Conservation (phyloP, 2,113 vertebrate genomes). For the Sphyrna mokarran region DNA sequence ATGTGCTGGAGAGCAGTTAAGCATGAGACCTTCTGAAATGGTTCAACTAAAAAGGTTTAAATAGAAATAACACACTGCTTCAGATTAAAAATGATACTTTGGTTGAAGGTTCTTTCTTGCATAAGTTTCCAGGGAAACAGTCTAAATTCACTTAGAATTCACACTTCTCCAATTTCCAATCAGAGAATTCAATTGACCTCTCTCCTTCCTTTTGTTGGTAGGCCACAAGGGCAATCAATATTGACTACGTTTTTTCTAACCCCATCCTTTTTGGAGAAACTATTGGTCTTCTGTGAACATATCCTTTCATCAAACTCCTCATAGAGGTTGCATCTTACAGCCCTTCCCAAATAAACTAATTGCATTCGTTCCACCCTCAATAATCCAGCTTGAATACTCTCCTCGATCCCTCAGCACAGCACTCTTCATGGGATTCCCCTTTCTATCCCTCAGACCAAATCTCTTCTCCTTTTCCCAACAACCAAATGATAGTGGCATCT, state of each 20-base stretch:
- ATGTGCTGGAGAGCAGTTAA: conserved; percentile 45
- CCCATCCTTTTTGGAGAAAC: not conserved
- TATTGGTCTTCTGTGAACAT: not conserved
- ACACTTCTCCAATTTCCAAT: not conserved
- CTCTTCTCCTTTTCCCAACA: not conserved
- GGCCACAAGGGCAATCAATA: not conserved
- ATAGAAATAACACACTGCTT: not conserved
- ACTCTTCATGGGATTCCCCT: not conserved
- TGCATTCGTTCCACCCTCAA: not conserved
- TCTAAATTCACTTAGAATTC: not conserved
- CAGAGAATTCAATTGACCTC: not conserved
- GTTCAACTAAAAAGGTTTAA: not conserved
- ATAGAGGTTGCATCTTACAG: not conserved
- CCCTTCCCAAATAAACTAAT: not conserved
- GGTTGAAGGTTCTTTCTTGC: not conserved
- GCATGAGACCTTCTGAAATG: not conserved
- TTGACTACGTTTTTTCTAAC: not conserved
- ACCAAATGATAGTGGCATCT: not conserved
- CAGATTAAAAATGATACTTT: not conserved
- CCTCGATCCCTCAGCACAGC: not conserved
- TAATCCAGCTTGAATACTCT: not conserved
- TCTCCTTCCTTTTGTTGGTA: not conserved
- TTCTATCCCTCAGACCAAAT: not conserved
- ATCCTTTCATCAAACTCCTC: not conserved
- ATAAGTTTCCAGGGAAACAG: not conserved